Percentiles rank a stretch among this genome's conserved stretches.
Conservation (phyloP, 2,888 invertebrate genomes). For the Euclidia mi region DNA sequence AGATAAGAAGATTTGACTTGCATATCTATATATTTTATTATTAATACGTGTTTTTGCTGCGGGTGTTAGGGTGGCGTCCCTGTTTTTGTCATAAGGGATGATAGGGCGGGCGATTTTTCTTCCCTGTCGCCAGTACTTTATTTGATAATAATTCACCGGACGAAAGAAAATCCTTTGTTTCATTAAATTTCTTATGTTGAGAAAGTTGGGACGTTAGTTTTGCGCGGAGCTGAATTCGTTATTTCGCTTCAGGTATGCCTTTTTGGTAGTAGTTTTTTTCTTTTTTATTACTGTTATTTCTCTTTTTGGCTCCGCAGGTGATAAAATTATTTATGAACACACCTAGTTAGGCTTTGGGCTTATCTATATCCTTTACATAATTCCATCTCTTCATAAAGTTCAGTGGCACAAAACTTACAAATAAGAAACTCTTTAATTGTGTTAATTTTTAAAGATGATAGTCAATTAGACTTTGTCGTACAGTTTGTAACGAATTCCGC, state of each 20-base stretch:
- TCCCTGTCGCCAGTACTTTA: slow-evolving; percentile 82
- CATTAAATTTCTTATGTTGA: slow-evolving; percentile 70
- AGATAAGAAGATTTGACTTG: slow-evolving; percentile 77
- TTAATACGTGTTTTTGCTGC: slow-evolving; percentile 58
- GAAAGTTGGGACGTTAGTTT: slow-evolving; percentile 59
- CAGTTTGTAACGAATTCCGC: no score
- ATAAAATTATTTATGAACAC: no score
- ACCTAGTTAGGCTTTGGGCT: no score
- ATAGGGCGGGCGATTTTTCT: slow-evolving; percentile 61
- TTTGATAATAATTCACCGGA: slow-evolving; percentile 79
- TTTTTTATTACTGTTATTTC: slow-evolving; percentile 15
- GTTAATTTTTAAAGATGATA: no score
- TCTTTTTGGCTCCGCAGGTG: no score
- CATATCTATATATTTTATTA: slow-evolving; percentile 62
- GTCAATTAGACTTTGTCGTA: no score
- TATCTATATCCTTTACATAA: no score
- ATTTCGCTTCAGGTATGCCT: slow-evolving; percentile 22
- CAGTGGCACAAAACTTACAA: no score
- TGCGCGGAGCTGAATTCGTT: slow-evolving; percentile 54
- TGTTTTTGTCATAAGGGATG: slow-evolving; percentile 24
- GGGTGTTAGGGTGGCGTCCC: slow-evolving; percentile 7
- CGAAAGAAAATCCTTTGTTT: slow-evolving; percentile 74
- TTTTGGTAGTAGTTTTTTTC: slow-evolving; percentile 11
- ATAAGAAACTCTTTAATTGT: no score
- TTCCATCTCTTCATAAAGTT: no score